Evolutionary conservation across 2,113 vertebrate species (phyloP), one percentile per base, ranked within the genome.

Genomic region (Anarrhichthys ocellatus): DNA sequence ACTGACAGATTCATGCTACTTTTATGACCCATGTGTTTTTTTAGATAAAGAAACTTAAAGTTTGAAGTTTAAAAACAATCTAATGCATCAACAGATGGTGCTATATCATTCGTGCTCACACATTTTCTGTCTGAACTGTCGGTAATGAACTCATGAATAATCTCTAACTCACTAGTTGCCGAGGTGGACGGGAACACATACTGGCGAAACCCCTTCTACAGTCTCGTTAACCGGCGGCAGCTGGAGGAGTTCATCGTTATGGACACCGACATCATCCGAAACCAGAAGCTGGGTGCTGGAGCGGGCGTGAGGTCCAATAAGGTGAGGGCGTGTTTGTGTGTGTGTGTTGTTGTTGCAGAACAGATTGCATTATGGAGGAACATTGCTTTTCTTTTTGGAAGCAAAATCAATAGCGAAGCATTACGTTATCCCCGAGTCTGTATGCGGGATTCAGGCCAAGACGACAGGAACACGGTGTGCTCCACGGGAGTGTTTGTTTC

Each of bases 191-290:
- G 96, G 0, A 97, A 73, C 87, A 98, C 96, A 4, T 99, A 96
- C 89, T 99, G 98, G 98, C 97, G 96, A 27, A 90, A 96, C 79
- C 97, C 98, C 64, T 99, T 99, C 94, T 95, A 85, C 91, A 97
- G 97, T 80, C 95, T 99, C 66, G 97, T 96, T 89, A 94, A 95
- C 77, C 98, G 97, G 18, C 96, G 95, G 34, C 97, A 99, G 67
- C 93, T 99, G 10, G 97, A 99, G 84, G 97, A 99, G 85, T 99
- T 99, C 80, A 97, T 99, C 70, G 94, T 99, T 44, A 96, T 99
- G 96, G 98, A 99, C 9, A 94, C 93, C 44, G 97, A 93, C 34
- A 59, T 94, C 71, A 95, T 98, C 77, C 93, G 93, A 44, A 91
- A 97, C 74, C 94, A 94, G 87, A 97, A 94, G 54, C 95, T 96